Evolutionary conservation across 2,797 vertebrate genomes (phyloP), one percentile per base, ranked within the genome.

Genomic region (Pseudopleuronectes americanus): DNA sequence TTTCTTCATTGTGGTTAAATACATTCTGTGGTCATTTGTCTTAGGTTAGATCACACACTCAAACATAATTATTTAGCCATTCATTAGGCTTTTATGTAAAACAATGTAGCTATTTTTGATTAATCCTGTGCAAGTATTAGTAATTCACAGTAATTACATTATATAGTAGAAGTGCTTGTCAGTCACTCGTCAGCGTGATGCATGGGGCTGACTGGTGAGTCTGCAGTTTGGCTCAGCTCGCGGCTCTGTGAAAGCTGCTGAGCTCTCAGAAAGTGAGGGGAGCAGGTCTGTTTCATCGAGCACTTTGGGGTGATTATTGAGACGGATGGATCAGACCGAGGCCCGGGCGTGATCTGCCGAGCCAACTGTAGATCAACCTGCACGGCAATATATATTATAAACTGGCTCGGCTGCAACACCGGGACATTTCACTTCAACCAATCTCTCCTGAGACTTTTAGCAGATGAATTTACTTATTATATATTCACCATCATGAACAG

Each of bases 271-370:
- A 88, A 81, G 71, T 47, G 74, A 83, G 68, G 77, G 53, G 74
- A 66, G 72, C 53, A 48, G 57, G 47, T 76, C 70, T 45, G 71
- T 83, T 74, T 77, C 64, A 54, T 49, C 53, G 26, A 70, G 88
- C 87, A 85, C 74, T 88, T 84, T 81, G 74, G 74, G 63, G 63
- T 57, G 81, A 87, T 89, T 85, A 84, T 76, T 84, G 68, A 80
- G 77, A 85, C 72, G 77, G 82, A 85, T 74, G 63, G 61, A 66
- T 66, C 74, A 57, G 69, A 77, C 80, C 55, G 72, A 79, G 76
- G 77, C 71, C 59, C 38, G 51, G 51, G 63, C 69, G 23, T 71
- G 64, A 62, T 63, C 61, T 57, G 53, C 17, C 17, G 8, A 26
- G 64, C 48, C 43, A 19, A 45, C 17, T 16, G 43, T 45, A 16